phyloP scores from a whole-genome alignment of 2,797 vertebrate species.

The Atherinosoma microstoma region DNA sequence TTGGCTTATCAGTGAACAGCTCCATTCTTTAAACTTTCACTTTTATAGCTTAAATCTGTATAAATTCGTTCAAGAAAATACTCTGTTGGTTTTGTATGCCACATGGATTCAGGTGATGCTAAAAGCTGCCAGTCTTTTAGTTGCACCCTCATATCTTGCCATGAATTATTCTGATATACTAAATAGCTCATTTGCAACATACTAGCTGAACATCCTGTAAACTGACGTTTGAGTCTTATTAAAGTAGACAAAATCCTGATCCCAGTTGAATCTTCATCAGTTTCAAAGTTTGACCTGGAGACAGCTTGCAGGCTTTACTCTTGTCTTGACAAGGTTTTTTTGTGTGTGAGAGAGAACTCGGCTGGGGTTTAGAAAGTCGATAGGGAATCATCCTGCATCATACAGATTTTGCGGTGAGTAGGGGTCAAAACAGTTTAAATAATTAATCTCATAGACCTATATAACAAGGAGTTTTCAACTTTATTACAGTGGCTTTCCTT shows the following conservation, averaged over 20 bases:
- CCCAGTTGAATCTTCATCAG: neutral
- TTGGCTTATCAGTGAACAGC: neutral
- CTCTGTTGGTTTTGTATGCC: neutral
- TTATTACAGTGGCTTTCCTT: slow-evolving; percentile 36
- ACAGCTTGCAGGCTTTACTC: slow-evolving; percentile 12
- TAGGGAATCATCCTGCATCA: slow-evolving; percentile 33
- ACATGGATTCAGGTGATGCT: neutral
- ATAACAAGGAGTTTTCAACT: slow-evolving; percentile 60
- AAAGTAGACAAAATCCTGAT: neutral
- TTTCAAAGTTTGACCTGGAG: slow-evolving; percentile 27
- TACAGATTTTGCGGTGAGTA: slow-evolving; percentile 22
- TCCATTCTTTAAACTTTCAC: neutral
- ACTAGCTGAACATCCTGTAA: neutral
- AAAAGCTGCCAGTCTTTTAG: neutral
- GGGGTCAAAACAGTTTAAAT: slow-evolving; percentile 60
- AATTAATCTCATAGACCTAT: slow-evolving; percentile 52
- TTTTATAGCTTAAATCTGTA: neutral
- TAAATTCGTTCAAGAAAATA: neutral
- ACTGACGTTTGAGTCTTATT: neutral
- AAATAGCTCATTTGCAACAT: neutral
- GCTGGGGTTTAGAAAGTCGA: slow-evolving; percentile 25
- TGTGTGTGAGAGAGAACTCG: slow-evolving; percentile 20
- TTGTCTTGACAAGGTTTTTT: slow-evolving; percentile 27
- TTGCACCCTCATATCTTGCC: neutral
- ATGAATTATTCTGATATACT: neutral